Evolutionary conservation across 2,113 vertebrate genomes (phyloP), one percentile per base, ranked within the genome.

Genomic region (Struthio camelus): DNA sequence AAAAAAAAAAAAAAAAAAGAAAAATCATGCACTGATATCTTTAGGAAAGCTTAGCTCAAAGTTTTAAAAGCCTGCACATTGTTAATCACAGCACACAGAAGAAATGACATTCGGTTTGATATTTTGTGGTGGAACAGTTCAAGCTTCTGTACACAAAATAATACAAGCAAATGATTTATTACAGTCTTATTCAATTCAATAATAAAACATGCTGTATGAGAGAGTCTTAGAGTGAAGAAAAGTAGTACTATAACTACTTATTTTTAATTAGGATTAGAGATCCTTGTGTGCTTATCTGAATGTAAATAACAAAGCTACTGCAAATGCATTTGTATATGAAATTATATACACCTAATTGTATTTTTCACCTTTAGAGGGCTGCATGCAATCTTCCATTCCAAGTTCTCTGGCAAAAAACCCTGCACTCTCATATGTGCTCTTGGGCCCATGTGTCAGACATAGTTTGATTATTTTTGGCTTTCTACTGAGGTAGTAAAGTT

Each of bases 381-480:
- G 92, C 61, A 82, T 54, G 17, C 69, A 36, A 77, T 50, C 48
- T 58, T 40, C 36, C 20, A 77, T 61, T 64, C 7, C 46, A 62
- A 36, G 28, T 73, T 87, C 56, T 69, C 42, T 27, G 67, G 44
- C 0, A 0, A 28, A 54, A 89, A 54, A 44, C 32, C 11, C 0
- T 0, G 3, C 20, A 40, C 40, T 7, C 42, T 83, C 66, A 11
- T 71, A 10, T 22, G 20, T 34, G 40, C 46, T 85, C 46, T 82
- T 75, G 78, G 83, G 53, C 48, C 70, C 18, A 6, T 3, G 17
- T 73, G 50, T 92, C 36, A 83, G 62, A 66, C 54, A 83, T 19
- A 34, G 46, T 94, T 96, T 96, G 89, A 96, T 93, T 54, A 11
- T 67, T 95, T 96, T 91, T 97, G 96, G 89, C 95, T 95, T 91